Percentiles rank a stretch among this genome's conserved stretches.
phyloP scores from a whole-genome alignment of 2,888 invertebrate genomes.

The Parnassius orleans region DNA sequence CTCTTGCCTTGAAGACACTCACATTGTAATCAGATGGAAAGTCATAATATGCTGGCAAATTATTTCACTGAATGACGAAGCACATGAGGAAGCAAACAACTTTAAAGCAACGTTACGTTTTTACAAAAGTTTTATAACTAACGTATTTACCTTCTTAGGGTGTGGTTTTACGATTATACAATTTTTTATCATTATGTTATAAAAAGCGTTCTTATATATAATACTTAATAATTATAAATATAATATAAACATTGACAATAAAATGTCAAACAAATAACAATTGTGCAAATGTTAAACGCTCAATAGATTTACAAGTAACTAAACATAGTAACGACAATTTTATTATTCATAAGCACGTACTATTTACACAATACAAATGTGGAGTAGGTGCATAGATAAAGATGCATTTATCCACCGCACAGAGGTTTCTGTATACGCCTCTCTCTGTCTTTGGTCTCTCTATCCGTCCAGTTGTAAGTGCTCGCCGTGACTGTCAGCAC shows the following conservation, averaged over 20 bases:
- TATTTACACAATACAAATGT: conserved; percentile 4
- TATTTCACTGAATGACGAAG: too few relatives aligned
- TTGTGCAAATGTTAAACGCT: conserved; percentile 1
- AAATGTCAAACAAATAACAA: background rate
- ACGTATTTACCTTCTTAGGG: too few relatives aligned
- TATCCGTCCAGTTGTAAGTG: conserved; percentile 8
- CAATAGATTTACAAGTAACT: background rate
- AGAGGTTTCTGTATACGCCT: conserved; percentile 35
- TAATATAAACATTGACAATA: too few relatives aligned
- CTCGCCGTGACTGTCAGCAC: background rate
- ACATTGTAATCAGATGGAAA: too few relatives aligned
- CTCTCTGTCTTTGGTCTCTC: background rate
- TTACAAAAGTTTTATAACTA: too few relatives aligned
- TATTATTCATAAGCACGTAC: conserved; percentile 3
- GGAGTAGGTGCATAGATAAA: conserved; percentile 26
- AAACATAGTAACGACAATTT: background rate
- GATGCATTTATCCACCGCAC: conserved; percentile 36
- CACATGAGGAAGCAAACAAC: too few relatives aligned
- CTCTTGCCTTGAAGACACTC: too few relatives aligned
- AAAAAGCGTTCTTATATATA: background rate
- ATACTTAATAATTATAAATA: too few relatives aligned
- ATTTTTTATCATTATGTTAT: too few relatives aligned
- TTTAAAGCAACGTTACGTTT: too few relatives aligned
- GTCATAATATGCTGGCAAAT: too few relatives aligned
- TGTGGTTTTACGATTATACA: too few relatives aligned